Percentiles rank a stretch among this genome's conserved stretches.
phyloP scores from a whole-genome alignment of 2,797 vertebrate genomes.

The Spinibarbus caldwelli region DNA sequence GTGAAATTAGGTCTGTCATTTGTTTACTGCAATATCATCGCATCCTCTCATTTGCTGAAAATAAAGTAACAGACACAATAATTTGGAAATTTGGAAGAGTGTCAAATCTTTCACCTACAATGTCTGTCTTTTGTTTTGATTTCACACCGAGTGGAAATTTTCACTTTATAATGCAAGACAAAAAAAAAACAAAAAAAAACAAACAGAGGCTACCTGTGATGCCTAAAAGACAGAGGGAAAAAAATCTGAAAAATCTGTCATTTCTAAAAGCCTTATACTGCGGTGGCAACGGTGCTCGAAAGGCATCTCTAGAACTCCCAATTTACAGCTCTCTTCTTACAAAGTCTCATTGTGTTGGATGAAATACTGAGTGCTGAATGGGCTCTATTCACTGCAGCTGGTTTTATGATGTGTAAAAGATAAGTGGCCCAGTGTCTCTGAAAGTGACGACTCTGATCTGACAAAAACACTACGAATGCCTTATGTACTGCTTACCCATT shows the following conservation, averaged over 20 bases:
- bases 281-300: constrained; percentile 21
- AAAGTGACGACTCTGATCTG: constrained; percentile 56
- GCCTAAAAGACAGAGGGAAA: background rate
- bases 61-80: background rate
- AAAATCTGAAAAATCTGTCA: background rate
- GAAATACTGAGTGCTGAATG: constrained; percentile 58
- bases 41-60: background rate
- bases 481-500: constrained; percentile 60
- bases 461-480: constrained; percentile 56
- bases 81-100: background rate
- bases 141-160: background rate
- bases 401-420: constrained; percentile 62
- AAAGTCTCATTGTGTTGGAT: constrained; percentile 61
- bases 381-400: constrained; percentile 55
- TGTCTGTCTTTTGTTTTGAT: background rate
- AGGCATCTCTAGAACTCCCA: constrained; percentile 37
- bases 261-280: constrained; percentile 41
- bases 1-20: background rate
- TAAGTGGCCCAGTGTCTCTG: constrained; percentile 60
- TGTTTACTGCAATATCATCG: background rate
- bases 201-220: background rate
- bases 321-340: constrained; percentile 54
- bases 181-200: no score
- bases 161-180: background rate
- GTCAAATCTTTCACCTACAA: background rate